These are phyloP conservation scores for Harpagifer antarcticus DNA, from an alignment of 2,797 vertebrate genomes.

Conservation along the genomic window DNA sequence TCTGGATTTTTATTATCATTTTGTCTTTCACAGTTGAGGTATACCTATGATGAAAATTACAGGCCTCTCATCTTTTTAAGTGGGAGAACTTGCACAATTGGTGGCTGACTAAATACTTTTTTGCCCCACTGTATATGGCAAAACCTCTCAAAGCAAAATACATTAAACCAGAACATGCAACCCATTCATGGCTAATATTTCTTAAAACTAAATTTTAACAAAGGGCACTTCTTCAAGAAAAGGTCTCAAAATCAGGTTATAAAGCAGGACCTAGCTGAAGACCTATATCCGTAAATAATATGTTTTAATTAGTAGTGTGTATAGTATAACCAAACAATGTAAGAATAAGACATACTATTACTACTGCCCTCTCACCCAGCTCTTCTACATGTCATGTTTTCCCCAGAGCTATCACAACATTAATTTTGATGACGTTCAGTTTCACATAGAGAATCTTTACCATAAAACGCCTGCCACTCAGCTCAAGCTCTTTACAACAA, in stretches of 20 bases:
- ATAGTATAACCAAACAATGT: background rate
- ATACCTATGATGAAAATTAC: too few relatives aligned
- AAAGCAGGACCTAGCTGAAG: background rate
- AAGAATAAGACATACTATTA: background rate
- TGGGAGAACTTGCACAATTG: too few relatives aligned
- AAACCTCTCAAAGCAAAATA: background rate
- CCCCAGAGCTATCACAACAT: background rate
- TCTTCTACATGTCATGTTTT: background rate
- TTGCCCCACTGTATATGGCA: too few relatives aligned
- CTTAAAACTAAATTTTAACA: background rate
- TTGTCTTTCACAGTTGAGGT: too few relatives aligned
- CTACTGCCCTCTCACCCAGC: background rate
- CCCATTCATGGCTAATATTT: background rate
- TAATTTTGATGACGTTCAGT: background rate
- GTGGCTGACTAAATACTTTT: too few relatives aligned
- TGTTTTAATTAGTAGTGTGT: background rate
- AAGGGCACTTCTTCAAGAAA: background rate
- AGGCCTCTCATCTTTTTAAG: too few relatives aligned
- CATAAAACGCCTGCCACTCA: background rate
- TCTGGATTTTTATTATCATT: too few relatives aligned
- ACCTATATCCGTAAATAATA: background rate
- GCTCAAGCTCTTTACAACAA: background rate
- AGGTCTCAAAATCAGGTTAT: background rate
- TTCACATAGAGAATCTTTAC: background rate
- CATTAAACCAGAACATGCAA: background rate